Evolutionary conservation across 1,140 invertebrate genomes (phyloP).

Genomic region (Diabrotica undecimpunctata): DNA sequence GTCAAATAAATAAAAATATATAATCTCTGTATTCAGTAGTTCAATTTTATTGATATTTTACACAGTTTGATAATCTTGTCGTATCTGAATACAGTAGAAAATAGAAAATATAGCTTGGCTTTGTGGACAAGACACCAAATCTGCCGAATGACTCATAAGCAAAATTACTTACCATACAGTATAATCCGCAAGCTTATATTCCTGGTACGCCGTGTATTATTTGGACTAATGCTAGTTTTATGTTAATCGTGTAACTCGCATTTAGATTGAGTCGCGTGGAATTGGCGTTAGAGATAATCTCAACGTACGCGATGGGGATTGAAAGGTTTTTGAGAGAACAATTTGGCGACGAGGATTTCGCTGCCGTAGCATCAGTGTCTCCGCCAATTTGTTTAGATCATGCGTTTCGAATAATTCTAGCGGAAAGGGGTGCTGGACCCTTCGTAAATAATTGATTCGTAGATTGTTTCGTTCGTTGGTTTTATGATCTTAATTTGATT

Average conservation of each 20-base stretch:
- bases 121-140: neutral
- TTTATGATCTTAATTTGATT: too few species aligned
- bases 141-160: too few species aligned
- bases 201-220: constrained; percentile 7
- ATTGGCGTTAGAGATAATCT: constrained; percentile 13
- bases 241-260: constrained; percentile 25
- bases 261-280: constrained; percentile 14
- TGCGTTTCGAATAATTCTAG: neutral
- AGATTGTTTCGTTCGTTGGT: too few species aligned
- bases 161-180: neutral
- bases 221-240: constrained; percentile 35
- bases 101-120: neutral
- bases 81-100: too few species aligned
- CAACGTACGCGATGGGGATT: constrained; percentile 5
- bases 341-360: constrained; percentile 7
- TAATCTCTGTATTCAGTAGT: too few species aligned
- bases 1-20: too few species aligned
- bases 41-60: too few species aligned
- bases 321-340: constrained; percentile 6
- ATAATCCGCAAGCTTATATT: neutral
- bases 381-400: constrained; percentile 7
- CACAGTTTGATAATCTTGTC: too few species aligned
- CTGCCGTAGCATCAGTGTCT: neutral
- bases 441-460: too few species aligned
- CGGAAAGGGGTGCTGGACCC: too few species aligned